phyloP scores from a whole-genome alignment of 2,888 invertebrate genomes.

The Rambutsinella grinnellia region DNA sequence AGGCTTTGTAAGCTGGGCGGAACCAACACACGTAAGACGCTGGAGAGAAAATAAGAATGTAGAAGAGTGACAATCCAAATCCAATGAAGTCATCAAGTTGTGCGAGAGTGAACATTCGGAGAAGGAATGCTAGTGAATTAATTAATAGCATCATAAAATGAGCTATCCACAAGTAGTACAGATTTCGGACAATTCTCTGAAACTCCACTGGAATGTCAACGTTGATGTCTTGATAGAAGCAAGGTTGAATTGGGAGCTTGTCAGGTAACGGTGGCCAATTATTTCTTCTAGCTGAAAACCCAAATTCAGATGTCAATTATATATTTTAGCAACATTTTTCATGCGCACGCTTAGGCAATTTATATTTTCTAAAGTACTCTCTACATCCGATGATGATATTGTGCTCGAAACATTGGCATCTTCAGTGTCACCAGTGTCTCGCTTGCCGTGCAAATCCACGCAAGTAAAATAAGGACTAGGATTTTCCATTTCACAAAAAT shows the following conservation, averaged over 20 bases:
- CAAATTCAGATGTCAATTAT: too few relatives aligned
- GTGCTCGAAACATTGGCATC: too few relatives aligned
- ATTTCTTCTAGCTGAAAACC: conserved; percentile 78
- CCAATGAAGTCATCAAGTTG: conserved; percentile 74
- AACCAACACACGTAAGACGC: conserved; percentile 99
- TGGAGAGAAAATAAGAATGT: conserved; percentile 91
- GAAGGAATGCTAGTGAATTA: conserved; percentile 89
- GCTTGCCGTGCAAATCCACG: conserved; percentile 11
- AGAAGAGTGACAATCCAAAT: conserved; percentile 91
- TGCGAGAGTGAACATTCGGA: conserved; percentile 76
- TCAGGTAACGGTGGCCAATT: conserved; percentile 99
- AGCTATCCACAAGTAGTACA: conserved; percentile 97
- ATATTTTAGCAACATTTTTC: too few relatives aligned
- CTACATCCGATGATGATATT: too few relatives aligned
- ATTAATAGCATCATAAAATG: conserved; percentile 87
- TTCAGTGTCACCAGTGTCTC: too few relatives aligned
- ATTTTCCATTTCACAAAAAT: too few relatives aligned
- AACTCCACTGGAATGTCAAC: conserved; percentile 98
- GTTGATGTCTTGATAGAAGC: conserved; percentile 99
- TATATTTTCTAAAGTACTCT: too few relatives aligned
- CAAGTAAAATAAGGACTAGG: conserved; percentile 3
- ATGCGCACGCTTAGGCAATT: too few relatives aligned
- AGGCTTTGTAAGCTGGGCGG: conserved; percentile 98
- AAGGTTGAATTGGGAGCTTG: conserved; percentile 93
- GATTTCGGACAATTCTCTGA: conserved; percentile 93